Evolutionary conservation across 2,113 vertebrate species (phyloP).

Genomic region (Calonectris borealis): DNA sequence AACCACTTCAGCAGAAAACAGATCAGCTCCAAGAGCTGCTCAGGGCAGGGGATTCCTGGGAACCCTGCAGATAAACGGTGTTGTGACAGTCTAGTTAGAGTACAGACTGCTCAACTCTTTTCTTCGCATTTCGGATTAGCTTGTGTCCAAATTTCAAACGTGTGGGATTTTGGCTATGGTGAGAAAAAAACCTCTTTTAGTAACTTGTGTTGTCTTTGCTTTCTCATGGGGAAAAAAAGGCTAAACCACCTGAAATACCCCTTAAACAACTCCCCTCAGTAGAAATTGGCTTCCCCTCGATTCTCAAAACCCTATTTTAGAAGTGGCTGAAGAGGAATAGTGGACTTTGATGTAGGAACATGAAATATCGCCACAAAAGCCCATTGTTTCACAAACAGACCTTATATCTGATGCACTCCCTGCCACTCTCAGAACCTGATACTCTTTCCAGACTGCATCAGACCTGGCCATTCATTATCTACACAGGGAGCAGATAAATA

Average conservation of each 20-base stretch:
- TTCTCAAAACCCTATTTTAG: neutral
- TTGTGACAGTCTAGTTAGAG: neutral
- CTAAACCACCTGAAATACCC: neutral
- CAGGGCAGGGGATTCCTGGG: neutral
- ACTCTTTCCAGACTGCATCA: neutral
- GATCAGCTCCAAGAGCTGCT: neutral
- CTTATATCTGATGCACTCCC: neutral
- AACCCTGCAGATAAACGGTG: neutral
- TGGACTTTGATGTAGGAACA: neutral
- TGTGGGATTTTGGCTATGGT: neutral
- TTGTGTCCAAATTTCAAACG: neutral
- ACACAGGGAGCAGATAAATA: neutral
- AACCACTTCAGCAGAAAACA: neutral
- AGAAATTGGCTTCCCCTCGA: neutral
- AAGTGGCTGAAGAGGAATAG: neutral
- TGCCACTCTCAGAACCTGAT: neutral
- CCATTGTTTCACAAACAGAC: neutral
- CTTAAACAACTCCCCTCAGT: neutral
- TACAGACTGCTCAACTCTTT: neutral
- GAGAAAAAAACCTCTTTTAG: neutral
- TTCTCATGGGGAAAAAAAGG: neutral
- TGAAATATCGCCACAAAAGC: neutral
- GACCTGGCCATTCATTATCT: neutral
- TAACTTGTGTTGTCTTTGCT: neutral
- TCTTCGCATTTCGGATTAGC: neutral